Evolutionary conservation across 2,888 invertebrate species (phyloP), one percentile per base, ranked within the genome.

Genomic region (Drosophila subquinaria): DNA sequence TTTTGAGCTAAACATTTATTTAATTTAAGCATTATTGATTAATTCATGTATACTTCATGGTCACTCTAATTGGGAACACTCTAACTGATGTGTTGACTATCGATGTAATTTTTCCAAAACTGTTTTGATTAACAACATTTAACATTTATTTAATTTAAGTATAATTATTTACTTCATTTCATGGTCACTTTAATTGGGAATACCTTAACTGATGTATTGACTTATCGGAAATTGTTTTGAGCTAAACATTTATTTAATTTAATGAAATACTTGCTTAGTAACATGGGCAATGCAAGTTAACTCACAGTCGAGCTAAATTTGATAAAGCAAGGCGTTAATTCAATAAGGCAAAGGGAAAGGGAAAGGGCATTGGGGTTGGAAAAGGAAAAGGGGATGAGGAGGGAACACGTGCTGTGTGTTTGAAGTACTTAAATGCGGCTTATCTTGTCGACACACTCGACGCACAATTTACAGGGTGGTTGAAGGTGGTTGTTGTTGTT

Each of bases 361-460:
- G 6, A 5, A 13, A n/a, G n/a, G n/a, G n/a, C n/a, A n/a, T n/a
- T 45, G 9, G 10, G 6, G 2, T 13, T 11, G 23, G 5, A 0
- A 15, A 5, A 47, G 30, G 53, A n/a, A 27, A 11, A 9, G 17
- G 47, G 35, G 10, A 23, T 27, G 27, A 27, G 11, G 3, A 15
- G 33, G 17, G 9, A 4, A 6, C 68, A 67, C 59, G 73, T 63
- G 65, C 59, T 23, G 45, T 51, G 36, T 43, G 51, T 33, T 33
- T 59, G 40, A 56, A 73, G 74, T 80, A 63, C 71, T 73, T 76
- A 67, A 84, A 71, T 70, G 73, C 74, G 81, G 90, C 90, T 90
- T 90, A 90, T 90, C 90, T 90, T 82, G 82, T 89, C 88, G 84
- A 75, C 82, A 88, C 87, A 83, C 86, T 74, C 80, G 33, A 50